Evolutionary conservation across 2,113 vertebrate species (phyloP).

Genomic region (Centropristis striata): DNA sequence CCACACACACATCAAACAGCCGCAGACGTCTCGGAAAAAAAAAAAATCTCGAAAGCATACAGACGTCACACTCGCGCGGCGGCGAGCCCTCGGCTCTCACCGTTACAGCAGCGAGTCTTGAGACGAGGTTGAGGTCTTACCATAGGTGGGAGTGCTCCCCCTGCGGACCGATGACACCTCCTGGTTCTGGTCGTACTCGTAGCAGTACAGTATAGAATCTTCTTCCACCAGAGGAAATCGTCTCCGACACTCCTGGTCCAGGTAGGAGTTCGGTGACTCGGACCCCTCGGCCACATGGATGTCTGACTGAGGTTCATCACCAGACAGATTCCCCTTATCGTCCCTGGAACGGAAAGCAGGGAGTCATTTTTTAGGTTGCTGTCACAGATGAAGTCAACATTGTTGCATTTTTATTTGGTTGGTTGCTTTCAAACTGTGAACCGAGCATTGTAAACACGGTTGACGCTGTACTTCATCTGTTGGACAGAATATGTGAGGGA

Average conservation of each 20-base stretch:
- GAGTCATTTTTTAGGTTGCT: slow-evolving; percentile 1
- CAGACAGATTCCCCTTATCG: slow-evolving; percentile 91
- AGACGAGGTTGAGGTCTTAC: slow-evolving; percentile 79
- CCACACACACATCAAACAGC: slow-evolving; percentile 38
- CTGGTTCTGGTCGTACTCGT: slow-evolving; percentile 97
- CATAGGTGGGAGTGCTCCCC: slow-evolving; percentile 96
- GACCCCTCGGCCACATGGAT: slow-evolving; percentile 92
- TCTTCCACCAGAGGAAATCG: slow-evolving; percentile 95
- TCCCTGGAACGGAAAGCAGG: slow-evolving; percentile 85
- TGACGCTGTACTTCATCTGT: too few relatives aligned
- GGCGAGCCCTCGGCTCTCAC: slow-evolving; percentile 17
- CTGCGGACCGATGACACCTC: slow-evolving; percentile 91
- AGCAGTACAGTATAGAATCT: slow-evolving; percentile 96
- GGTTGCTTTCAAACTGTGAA: too few relatives aligned
- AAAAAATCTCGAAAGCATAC: slow-evolving; percentile 17
- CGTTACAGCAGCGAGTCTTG: slow-evolving; percentile 13
- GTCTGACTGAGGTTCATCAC: slow-evolving; percentile 89
- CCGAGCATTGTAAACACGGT: too few relatives aligned
- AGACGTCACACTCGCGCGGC: slow-evolving; percentile 25
- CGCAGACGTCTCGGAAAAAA: slow-evolving; percentile 34
- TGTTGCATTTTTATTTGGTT: too few relatives aligned
- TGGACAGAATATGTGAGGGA: too few relatives aligned
- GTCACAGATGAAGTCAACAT: too few relatives aligned
- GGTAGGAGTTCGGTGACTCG: slow-evolving; percentile 98
- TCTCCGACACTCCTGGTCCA: slow-evolving; percentile 96